Evolutionary conservation across 2,113 vertebrate species (phyloP), one percentile per base, ranked within the genome.

Genomic region (Agelaius phoeniceus): DNA sequence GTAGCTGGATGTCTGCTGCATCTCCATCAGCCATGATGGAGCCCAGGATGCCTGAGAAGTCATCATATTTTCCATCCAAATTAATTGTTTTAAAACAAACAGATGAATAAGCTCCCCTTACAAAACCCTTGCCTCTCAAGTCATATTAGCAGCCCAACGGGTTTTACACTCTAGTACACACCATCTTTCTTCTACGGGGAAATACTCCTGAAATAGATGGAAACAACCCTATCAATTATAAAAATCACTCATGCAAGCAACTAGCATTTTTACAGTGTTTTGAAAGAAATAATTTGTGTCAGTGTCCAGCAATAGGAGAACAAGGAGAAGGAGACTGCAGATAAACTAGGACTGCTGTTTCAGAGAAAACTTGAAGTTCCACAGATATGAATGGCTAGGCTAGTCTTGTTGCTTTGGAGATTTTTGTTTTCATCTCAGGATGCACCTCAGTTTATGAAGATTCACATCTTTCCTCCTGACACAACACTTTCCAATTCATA

Each of bases 121-220:
- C 26, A 82, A 91, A 67, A 72, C 20, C 8, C 30, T 67, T 51
- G 41, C 51, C 65, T 79, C 74, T 92, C 39, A 89, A 89, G 86
- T 74, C 62, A 48, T 55, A 92, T 83, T 67, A 89, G 66, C 43
- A 79, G 66, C 84, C 87, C 83, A 86, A 94, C 35, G 87, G 58
- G 71, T 49, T 95, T 95, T 86, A 92, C 89, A 96, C 67, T 87
- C 84, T 72, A 74, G 71, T 82, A 84, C 63, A 95, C 86, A 86
- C 55, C 16, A 26, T 66, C 62, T 68, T 87, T 93, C 61, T 93
- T 94, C 90, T 67, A 80, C 49, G 79, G 67, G 69, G 63, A 82
- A 94, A 93, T 91, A 71, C n/a, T 74, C 85, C 16, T 66, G 82
- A 92, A 82, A 87, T 57, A 23, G 85, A 96, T 89, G 46, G 54